phyloP scores from a whole-genome alignment of 2,113 vertebrate genomes.

The Eleginops maclovinus region DNA sequence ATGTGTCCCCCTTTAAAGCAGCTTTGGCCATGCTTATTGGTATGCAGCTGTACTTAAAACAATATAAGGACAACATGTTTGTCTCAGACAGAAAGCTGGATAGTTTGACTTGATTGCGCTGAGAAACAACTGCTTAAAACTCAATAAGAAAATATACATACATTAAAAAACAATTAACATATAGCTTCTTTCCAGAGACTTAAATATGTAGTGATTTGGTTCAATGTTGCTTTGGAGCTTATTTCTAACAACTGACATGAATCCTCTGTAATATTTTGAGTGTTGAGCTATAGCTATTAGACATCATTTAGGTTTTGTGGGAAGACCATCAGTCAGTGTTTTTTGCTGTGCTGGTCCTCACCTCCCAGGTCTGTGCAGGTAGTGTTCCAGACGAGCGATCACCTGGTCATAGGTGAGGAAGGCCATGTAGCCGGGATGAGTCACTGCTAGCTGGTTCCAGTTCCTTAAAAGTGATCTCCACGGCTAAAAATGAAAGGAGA shows the following conservation, averaged over 20 bases:
- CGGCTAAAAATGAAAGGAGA: constrained; percentile 79
- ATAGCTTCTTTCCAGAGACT: not conserved
- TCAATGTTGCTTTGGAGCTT: not conserved
- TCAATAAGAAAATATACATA: not conserved
- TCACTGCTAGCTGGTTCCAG: constrained; percentile 90
- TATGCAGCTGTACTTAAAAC: not conserved
- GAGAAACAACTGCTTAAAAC: not conserved
- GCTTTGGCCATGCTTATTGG: not conserved
- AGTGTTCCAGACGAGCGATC: constrained; percentile 80
- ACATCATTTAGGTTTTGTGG: not conserved
- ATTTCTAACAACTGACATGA: constrained; percentile 2
- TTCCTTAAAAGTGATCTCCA: constrained; percentile 89
- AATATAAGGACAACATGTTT: not conserved
- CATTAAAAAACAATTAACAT: not conserved
- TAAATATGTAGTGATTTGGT: not conserved
- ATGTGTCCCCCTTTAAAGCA: not conserved
- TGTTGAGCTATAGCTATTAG: constrained; percentile 2
- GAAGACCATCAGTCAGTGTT: not conserved
- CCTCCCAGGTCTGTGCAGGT: constrained; percentile 88
- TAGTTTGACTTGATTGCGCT: not conserved
- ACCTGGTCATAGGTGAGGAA: constrained; percentile 93
- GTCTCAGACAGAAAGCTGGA: not conserved
- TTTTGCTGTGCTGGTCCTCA: constrained; percentile 35
- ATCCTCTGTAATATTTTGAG: not conserved
- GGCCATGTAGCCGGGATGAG: constrained; percentile 92